Evolutionary conservation across 2,113 vertebrate genomes (phyloP), one percentile per base, ranked within the genome.

Genomic region (Xenopus tropicalis): DNA sequence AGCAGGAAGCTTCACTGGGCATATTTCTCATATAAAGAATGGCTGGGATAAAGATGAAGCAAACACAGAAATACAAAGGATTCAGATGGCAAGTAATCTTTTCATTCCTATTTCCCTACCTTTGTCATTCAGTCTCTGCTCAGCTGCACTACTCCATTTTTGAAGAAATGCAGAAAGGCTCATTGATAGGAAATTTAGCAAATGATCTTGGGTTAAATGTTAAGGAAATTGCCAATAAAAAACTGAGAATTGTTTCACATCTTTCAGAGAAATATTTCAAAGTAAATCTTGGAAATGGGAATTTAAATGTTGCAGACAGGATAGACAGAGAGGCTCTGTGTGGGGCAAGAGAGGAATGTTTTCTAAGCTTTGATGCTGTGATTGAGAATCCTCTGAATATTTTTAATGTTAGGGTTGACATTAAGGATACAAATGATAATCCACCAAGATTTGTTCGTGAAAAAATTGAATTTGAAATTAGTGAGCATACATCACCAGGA

Each of bases 261-360:
- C 62, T 77, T 7, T 67, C 79, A 37, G 78, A 62, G 14, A 77
- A 81, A 29, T 85, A 88, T 70, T 83, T 87, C n/a, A 71, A 44
- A 1, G 62, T 88, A 48, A 86, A 69, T 64, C 57, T 82, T 23
- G 77, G 83, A 11, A 91, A 90, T 48, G 92, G 92, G 57, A 88
- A 91, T 44, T 81, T 93, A 48, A 59, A 4, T 43, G 61, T 76
- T 76, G 73, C 73, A 69, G 66, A 63, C 51, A 76, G 73, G 43
- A 90, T 93, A 83, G 91, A 93, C 74, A 85, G 90, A 62, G 90
- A 92, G 59, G 75, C 83, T 64, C 71, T 92, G 61, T 93, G 90
- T 72, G 82, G 70, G 71, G 85, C 88, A 84, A 88, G 75, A 67
- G 78, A 78, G 3, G 76, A 78, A 3, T 93, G 91, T 77, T 1